Evolutionary conservation across 2,797 vertebrate species (phyloP).

Genomic region (Rhabdomys pumilio): DNA sequence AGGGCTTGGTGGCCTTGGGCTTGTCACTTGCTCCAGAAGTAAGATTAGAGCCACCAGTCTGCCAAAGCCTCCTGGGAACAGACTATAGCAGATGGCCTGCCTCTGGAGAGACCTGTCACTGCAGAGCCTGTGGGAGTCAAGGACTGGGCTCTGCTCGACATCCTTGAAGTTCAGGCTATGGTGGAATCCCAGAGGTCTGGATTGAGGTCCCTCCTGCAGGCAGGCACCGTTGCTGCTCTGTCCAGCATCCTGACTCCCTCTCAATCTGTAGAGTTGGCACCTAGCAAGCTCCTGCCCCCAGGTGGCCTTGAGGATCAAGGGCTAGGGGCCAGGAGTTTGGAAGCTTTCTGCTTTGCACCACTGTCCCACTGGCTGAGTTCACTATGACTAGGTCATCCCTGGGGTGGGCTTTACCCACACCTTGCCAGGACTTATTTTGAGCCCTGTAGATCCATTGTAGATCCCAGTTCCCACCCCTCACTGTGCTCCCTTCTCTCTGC

Average conservation of each 20-base stretch:
- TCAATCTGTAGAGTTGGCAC: conserved; percentile 18
- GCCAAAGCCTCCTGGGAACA: not conserved
- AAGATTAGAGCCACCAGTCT: not conserved
- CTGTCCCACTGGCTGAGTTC: too few relatives aligned
- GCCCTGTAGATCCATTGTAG: not conserved
- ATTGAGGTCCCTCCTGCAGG: not conserved
- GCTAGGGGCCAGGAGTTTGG: not conserved
- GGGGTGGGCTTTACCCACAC: too few relatives aligned
- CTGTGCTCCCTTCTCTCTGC: not conserved
- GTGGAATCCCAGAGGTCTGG: too few relatives aligned
- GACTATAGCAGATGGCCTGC: not conserved
- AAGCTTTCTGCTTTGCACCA: not conserved
- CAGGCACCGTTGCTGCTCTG: not conserved
- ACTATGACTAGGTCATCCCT: not conserved
- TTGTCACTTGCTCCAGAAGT: conserved; percentile 43
- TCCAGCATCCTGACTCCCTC: not conserved
- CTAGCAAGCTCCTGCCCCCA: not conserved
- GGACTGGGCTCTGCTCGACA: too few relatives aligned
- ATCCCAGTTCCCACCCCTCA: too few relatives aligned
- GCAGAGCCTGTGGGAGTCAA: not conserved
- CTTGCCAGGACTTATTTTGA: not conserved
- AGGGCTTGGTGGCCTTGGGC: conserved; percentile 47
- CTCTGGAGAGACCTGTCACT: not conserved
- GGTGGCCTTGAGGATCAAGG: not conserved
- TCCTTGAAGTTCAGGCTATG: not conserved